Percentiles rank a stretch among this genome's conserved stretches.
Evolutionary conservation across 2,888 invertebrate species (phyloP).

Genomic region (Uropetala carovei): DNA sequence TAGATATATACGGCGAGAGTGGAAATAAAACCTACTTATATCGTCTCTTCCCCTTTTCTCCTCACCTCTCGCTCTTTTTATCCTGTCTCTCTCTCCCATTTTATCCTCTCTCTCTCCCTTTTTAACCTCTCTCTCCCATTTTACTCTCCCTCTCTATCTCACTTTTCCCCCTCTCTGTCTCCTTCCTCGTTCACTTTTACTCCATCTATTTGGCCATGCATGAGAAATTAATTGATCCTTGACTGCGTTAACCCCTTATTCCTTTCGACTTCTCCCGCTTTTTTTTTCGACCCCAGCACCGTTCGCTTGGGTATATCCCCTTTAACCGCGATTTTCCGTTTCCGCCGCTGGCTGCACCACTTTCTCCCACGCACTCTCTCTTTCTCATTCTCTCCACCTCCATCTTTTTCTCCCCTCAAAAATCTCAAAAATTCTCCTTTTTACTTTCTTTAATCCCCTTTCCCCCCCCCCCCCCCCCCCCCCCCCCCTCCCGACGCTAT

Average conservation of each 20-base stretch:
- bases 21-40: neutral
- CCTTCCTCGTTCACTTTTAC: neutral
- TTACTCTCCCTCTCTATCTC: neutral
- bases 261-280: neutral
- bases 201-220: neutral
- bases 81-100: neutral
- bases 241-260: neutral
- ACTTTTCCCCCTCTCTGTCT: neutral
- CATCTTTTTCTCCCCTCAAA: neutral
- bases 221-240: slow-evolving; percentile 26
- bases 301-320: neutral
- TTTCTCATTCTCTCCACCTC: neutral
- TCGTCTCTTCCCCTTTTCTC: neutral
- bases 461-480: neutral
- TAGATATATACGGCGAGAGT: neutral
- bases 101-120: neutral
- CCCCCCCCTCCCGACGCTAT: neutral
- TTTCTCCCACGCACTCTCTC: neutral
- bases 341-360: neutral
- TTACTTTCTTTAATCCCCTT: neutral
- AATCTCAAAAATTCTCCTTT: neutral
- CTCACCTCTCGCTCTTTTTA: neutral
- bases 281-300: neutral
- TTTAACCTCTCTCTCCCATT: neutral
- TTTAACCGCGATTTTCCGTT: neutral